Conservation (phyloP, 2,797 vertebrate species). For the Intellagama lesueurii region DNA sequence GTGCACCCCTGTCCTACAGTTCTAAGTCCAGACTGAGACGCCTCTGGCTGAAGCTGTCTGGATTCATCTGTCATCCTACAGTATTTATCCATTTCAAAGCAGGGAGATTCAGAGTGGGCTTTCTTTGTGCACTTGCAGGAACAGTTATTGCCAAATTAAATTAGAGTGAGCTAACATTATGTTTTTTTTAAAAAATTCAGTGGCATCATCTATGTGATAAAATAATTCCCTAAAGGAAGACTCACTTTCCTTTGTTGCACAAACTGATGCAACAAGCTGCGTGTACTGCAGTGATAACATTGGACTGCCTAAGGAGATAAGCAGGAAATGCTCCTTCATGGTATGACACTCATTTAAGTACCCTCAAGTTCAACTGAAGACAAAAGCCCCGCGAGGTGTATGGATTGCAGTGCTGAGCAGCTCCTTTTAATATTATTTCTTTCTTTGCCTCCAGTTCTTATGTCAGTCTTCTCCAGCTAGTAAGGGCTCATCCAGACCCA, state of each 20-base stretch:
- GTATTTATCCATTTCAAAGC: not conserved
- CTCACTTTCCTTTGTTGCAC: constrained; percentile 5
- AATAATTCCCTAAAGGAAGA: constrained; percentile 25
- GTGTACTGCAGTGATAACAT: constrained; percentile 17
- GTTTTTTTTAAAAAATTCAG: constrained; percentile 2
- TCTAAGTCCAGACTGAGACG: not conserved
- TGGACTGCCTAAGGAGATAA: constrained; percentile 1
- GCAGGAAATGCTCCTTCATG: not conserved
- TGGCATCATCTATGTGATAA: constrained; percentile 27
- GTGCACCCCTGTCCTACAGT: no score
- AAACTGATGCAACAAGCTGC: constrained; percentile 4
- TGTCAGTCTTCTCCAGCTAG: not conserved
- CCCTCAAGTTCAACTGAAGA: constrained; percentile 6
- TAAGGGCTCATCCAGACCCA: no score
- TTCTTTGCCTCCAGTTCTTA: constrained; percentile 24
- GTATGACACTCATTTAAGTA: constrained; percentile 23
- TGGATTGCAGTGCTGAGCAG: constrained; percentile 2
- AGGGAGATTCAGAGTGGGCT: not conserved
- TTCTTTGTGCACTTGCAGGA: not conserved
- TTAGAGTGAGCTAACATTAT: not conserved
- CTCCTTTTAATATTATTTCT: not conserved
- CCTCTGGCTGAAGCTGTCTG: not conserved
- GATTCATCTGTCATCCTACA: not conserved
- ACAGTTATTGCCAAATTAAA: not conserved
- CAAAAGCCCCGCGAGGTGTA: not conserved